Percentiles rank a stretch among this genome's conserved stretches.
phyloP scores from a whole-genome alignment of 2,797 vertebrate species.

The Acanthurus lineatus region DNA sequence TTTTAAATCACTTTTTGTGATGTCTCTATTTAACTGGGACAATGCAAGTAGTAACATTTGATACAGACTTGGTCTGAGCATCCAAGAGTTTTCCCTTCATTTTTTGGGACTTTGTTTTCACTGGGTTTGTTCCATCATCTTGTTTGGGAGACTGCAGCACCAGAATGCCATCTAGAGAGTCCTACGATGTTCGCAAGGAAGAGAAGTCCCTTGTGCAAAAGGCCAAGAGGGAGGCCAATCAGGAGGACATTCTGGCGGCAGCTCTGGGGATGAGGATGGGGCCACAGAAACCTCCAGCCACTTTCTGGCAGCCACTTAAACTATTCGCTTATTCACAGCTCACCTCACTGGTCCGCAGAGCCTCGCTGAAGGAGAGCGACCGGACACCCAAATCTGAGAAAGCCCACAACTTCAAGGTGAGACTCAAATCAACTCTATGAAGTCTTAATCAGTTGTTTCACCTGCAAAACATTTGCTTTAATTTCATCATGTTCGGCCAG shows the following conservation, averaged over 20 bases:
- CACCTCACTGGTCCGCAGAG: constrained; percentile 97
- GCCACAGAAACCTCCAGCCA: constrained; percentile 94
- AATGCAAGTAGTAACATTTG: constrained; percentile 67
- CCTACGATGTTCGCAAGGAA: constrained; percentile 87
- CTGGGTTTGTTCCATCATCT: constrained; percentile 46
- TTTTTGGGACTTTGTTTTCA: constrained; percentile 49
- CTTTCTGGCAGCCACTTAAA: constrained; percentile 99
- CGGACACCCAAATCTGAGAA: constrained; percentile 94
- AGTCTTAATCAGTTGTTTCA: constrained; percentile 20
- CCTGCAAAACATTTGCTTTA: constrained; percentile 33
- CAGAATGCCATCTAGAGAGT: constrained; percentile 94
- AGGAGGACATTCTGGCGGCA: constrained; percentile 93
- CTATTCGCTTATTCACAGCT: constrained; percentile 99
- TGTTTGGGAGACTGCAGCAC: constrained; percentile 55
- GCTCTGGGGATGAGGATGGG: constrained; percentile 97
- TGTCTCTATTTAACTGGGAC: constrained; percentile 62
- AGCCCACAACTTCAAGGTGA: constrained; percentile 99
- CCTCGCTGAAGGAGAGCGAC: constrained; percentile 96
- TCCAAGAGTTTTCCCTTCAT: constrained; percentile 61
- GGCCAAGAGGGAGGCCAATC: constrained; percentile 91
- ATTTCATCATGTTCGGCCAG: constrained; percentile 67
- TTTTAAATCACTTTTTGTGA: constrained; percentile 15
- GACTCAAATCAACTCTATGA: constrained; percentile 52
- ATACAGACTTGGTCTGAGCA: constrained; percentile 72
- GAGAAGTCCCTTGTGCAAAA: constrained; percentile 89